Base-by-base conservation (phyloP, 2,113 vertebrate species). In the Brachyistius frenatus region DNA sequence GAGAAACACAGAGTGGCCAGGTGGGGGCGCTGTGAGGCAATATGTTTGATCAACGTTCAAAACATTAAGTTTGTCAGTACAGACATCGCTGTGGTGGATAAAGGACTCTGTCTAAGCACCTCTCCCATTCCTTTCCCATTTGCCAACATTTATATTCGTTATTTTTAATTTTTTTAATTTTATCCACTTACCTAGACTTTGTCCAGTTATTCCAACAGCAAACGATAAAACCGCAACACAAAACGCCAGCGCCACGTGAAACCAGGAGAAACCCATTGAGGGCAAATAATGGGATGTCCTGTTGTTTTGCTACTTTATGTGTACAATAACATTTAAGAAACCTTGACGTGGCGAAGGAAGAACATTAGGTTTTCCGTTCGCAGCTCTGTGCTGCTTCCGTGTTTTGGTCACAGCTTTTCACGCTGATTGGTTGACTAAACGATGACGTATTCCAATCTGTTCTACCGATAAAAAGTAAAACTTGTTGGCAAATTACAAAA, bases 361-460 rank as follows among this genome's bases (percentile, higher is more conserved):
- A 4, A 3, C 0, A 13, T 33, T 5, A 50, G 72, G 23, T 74
- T 78, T 71, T 32, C 11, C 55, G 37, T 47, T 69, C 10, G 6
- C 16, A 39, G 0, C 2, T 46, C 2, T 49, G 5, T 32, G n/a
- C 5, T 33, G 5, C 88, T 92, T 93, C 91, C 92, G 88, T 89
- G 80, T 91, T 91, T 88, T 33, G 76, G 46, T 77, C 15, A 10
- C 37, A 37, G 23, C 7, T 33, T 5, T 2, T 8, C n/a, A 1
- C 66, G 7, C 65, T 88, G 86, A 89, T 89, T 91, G 86, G 91
- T 57, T 46, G 35, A 70, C 1, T 2, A 0, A 14, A 8, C 0
- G 53, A 32, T 81, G 84, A 83, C 84, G 81, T 54, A 6, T 23
- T 23, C 4, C 49, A 11, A 13, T 11, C 41, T 44, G 10, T 3